Evolutionary conservation across 2,888 invertebrate species (phyloP).

Genomic region (Eudemis profundana): DNA sequence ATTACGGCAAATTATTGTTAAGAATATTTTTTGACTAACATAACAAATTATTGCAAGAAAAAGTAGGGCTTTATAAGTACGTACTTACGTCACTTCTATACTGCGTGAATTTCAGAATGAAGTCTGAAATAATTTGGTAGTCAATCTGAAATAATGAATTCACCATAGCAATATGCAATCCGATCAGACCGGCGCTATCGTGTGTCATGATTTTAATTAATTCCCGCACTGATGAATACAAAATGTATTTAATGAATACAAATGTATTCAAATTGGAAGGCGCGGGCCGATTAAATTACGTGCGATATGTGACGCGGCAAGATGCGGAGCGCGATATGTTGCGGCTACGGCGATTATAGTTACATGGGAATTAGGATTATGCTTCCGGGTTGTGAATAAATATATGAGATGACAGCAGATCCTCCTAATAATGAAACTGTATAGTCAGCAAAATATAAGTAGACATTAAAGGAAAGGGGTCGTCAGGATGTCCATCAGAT

Average conservation of each 20-base stretch:
- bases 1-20: too few species aligned
- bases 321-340: conserved; percentile 35
- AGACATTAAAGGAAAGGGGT: too few species aligned
- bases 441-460: too few species aligned
- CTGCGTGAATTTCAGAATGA: not conserved
- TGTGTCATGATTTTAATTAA: conserved; percentile 62
- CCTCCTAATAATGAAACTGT: too few species aligned
- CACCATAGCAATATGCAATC: conserved; percentile 14
- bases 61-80: not conserved
- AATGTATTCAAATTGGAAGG: conserved; percentile 75
- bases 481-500: too few species aligned
- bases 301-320: conserved; percentile 50
- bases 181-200: conserved; percentile 27
- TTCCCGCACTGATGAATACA: conserved; percentile 50
- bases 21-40: too few species aligned
- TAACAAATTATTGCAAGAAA: too few species aligned
- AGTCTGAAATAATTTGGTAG: conserved; percentile 6
- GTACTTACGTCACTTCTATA: not conserved
- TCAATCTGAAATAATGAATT: conserved; percentile 21
- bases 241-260: conserved; percentile 55
- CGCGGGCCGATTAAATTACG: conserved; percentile 64
- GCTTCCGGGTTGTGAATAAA: conserved; percentile 1
- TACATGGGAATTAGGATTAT: conserved; percentile 22
- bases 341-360: not conserved
- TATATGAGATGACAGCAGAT: too few species aligned